Base-by-base conservation (phyloP, 2,113 vertebrate genomes). In the Daboia siamensis region DNA sequence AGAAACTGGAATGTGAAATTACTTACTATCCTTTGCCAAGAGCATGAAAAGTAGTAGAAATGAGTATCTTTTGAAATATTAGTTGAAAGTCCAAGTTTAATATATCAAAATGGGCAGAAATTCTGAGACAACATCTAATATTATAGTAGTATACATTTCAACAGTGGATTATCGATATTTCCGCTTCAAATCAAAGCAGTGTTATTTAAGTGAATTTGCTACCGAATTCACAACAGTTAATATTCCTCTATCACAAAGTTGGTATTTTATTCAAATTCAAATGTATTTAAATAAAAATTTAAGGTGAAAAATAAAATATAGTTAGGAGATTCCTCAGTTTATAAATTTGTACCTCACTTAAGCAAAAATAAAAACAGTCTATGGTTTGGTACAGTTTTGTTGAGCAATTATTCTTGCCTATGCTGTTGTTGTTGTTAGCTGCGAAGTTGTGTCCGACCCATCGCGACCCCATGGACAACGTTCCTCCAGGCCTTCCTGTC, bases 191-290 rank as follows among this genome's bases (percentile, higher is more conserved):
- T 12, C 23, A 92, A 90, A 94, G 91, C 93, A 89, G 54, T 96
- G 93, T 95, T 88, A n/a, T 69, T 92, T 69, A 88, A 95, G 90
- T 91, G 20, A 93, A 93, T 90, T 89, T 93, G 87, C 24, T 88
- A 93, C 94, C 95, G 94, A 93, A 92, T 26, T 90, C 93, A 94
- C 93, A 69, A 93, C 93, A 95, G 93, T 89, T 94, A 46, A 94
- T 33, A 12, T 44, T 52, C 44, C 55, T 21, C 33, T 21, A 13
- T 54, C 33, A 13, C 9, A 44, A 87, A 74, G 5, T 80, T 39
- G 33, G 33, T 21, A 39, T 80, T 80, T 80, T 17, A 80, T 80
- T 80, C 69, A 74, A 74, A 33, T 74, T 15, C n/a, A 80, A 80
- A 80, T 39, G n/a, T 7, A 20, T 39, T 80, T 8, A 80, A 48